Evolutionary conservation across 2,888 invertebrate species (phyloP).

Genomic region (Tachina lurida): DNA sequence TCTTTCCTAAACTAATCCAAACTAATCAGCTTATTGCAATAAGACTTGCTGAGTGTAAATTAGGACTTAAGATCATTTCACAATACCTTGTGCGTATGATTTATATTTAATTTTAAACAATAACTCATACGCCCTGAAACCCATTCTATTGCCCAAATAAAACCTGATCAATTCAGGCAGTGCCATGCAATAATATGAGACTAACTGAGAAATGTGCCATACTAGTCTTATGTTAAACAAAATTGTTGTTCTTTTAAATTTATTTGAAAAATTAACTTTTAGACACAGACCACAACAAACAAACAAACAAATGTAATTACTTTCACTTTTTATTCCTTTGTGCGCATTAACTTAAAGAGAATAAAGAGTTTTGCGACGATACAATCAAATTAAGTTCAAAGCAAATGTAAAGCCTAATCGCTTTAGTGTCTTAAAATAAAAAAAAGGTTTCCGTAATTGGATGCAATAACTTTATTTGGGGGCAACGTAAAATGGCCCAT

Average conservation of each 20-base stretch:
- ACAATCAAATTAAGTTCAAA: constrained; percentile 54
- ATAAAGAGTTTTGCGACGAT: neutral
- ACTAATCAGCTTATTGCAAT: too few species aligned
- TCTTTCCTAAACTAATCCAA: too few species aligned
- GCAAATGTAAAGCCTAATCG: constrained; percentile 51
- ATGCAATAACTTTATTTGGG: constrained; percentile 50
- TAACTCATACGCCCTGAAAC: too few species aligned
- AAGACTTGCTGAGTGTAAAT: too few species aligned
- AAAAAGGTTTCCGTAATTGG: constrained; percentile 65
- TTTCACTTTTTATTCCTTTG: neutral
- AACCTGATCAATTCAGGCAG: too few species aligned
- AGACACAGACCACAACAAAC: neutral
- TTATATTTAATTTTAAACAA: too few species aligned
- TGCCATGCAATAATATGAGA: too few species aligned
- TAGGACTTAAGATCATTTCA: too few species aligned
- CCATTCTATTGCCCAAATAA: too few species aligned
- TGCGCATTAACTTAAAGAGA: neutral
- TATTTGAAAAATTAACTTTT: neutral
- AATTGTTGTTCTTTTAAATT: neutral
- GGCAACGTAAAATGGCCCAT: constrained; percentile 58
- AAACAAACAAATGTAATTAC: neutral
- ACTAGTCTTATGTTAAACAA: neutral
- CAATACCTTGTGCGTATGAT: too few species aligned
- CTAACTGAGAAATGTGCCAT: too few species aligned
- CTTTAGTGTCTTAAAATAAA: constrained; percentile 52